Percentiles rank a stretch among this genome's conserved stretches.
Evolutionary conservation across 2,888 invertebrate genomes (phyloP).

Genomic region (Aphodius granarius): DNA sequence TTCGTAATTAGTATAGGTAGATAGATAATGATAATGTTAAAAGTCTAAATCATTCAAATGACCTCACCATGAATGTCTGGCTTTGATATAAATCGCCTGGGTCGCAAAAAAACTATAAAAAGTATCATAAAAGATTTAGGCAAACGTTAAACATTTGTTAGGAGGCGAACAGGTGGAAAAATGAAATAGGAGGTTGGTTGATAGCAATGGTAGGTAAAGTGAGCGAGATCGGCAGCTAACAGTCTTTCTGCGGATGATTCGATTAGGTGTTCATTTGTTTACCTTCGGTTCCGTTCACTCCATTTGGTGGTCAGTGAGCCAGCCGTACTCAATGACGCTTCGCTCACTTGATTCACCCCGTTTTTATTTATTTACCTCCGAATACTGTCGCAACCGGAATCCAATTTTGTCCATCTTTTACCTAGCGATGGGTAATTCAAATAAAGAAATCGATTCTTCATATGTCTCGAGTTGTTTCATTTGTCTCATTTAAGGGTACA

Average conservation of each 20-base stretch:
- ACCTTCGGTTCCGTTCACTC: conserved; percentile 49
- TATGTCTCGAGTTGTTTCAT: no score
- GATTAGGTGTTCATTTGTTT: conserved; percentile 53
- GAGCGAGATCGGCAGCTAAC: conserved; percentile 22
- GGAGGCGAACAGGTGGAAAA: conserved; percentile 25
- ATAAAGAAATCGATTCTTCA: no score
- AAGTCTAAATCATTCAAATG: no score
- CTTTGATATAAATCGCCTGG: no score
- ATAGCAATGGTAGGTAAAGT: not conserved
- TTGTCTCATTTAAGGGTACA: no score
- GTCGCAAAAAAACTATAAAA: no score
- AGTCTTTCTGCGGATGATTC: conserved; percentile 45
- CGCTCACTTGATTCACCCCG: conserved; percentile 40
- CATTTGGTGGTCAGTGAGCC: conserved; percentile 53
- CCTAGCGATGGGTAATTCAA: no score
- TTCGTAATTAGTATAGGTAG: no score
- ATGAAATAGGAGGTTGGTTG: conserved; percentile 16
- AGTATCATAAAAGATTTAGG: not conserved
- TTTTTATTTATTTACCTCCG: conserved; percentile 32
- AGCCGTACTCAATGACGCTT: conserved; percentile 42
- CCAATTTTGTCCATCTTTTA: no score
- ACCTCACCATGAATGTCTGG: no score
- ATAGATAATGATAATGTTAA: no score
- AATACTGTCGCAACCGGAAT: not conserved
- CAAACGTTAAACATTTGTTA: conserved; percentile 1